A percentile compares a stretch with the other conserved stretches of the same genome.
Conservation (phyloP, 1,140 invertebrate genomes). For the Battus philenor region DNA sequence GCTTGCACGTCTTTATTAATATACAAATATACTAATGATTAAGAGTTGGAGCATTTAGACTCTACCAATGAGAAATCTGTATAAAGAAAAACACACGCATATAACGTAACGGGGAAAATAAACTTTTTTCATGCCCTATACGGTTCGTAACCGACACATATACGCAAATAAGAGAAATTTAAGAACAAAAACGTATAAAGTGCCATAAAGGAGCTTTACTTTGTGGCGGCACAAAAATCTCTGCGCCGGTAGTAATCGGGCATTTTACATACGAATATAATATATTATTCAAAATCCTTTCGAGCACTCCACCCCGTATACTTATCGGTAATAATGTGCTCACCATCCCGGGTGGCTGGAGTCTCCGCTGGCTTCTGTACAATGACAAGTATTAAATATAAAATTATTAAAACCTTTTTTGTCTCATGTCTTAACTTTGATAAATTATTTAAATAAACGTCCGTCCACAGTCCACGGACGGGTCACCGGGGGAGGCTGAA, state of each 20-base stretch:
- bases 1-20: too few relatives aligned
- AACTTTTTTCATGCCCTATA: conserved; percentile 16
- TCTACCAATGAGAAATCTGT: too few relatives aligned
- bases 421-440: too few relatives aligned
- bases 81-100: conserved; percentile 6
- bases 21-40: too few relatives aligned
- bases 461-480: too few relatives aligned
- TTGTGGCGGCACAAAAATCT: conserved; percentile 59
- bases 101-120: conserved; percentile 8
- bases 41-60: too few relatives aligned
- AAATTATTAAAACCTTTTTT: too few relatives aligned
- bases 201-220: conserved; percentile 64
- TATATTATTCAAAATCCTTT: conserved; percentile 73
- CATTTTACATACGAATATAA: conserved; percentile 74
- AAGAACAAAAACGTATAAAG: conserved; percentile 65
- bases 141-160: conserved; percentile 17
- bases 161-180: conserved; percentile 48
- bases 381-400: too few relatives aligned
- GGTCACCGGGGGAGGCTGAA: too few relatives aligned
- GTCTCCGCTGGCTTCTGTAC: conserved; percentile 8
- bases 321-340: conserved; percentile 68
- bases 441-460: too few relatives aligned
- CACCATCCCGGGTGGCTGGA: conserved; percentile 22
- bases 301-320: conserved; percentile 58
- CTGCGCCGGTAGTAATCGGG: conserved; percentile 63